These are phyloP conservation scores for Hirtodrosophila histrioides DNA, from an alignment of 2,888 invertebrate species.

Conservation along the genomic window DNA sequence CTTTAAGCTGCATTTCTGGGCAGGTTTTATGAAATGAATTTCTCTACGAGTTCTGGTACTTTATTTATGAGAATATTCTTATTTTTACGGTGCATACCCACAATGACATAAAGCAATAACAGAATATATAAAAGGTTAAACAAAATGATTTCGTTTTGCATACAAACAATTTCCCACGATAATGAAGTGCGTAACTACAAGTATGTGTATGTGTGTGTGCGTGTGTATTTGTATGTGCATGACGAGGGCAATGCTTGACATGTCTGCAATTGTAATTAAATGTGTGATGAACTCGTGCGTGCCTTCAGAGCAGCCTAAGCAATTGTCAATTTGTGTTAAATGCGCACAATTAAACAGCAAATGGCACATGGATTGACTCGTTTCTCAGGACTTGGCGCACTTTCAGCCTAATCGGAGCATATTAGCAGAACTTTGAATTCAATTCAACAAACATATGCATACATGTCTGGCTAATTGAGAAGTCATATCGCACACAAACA, in stretches of 20 bases:
- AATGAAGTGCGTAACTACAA: constrained; percentile 40
- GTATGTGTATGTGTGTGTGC: constrained; percentile 8
- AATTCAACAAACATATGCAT: constrained; percentile 1
- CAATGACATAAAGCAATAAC: constrained; percentile 3
- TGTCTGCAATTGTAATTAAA: constrained; percentile 62
- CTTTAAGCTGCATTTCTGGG: too few relatives aligned
- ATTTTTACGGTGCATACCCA: too few relatives aligned
- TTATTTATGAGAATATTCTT: too few relatives aligned
- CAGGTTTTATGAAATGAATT: too few relatives aligned
- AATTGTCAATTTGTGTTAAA: constrained; percentile 76
- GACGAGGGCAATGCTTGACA: constrained; percentile 33
- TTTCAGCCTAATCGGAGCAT: constrained; percentile 57
- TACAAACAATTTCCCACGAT: constrained; percentile 49
- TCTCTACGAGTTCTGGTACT: too few relatives aligned
- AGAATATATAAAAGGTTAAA: constrained; percentile 1
- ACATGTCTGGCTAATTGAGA: constrained; percentile 27
- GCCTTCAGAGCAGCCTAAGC: constrained; percentile 49
- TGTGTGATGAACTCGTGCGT: constrained; percentile 34
- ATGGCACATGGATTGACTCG: constrained; percentile 46
- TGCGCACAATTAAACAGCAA: constrained; percentile 72
- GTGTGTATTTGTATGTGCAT: constrained; percentile 9
- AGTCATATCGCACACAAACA: constrained; percentile 24
- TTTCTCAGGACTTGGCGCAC: constrained; percentile 14
- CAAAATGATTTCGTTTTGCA: constrained; percentile 18
- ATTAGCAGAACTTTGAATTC: constrained; percentile 59